These are phyloP conservation scores for Poeciliopsis paucimaculata DNA, from an alignment of 2,797 vertebrate species.

Conservation along the genomic window DNA sequence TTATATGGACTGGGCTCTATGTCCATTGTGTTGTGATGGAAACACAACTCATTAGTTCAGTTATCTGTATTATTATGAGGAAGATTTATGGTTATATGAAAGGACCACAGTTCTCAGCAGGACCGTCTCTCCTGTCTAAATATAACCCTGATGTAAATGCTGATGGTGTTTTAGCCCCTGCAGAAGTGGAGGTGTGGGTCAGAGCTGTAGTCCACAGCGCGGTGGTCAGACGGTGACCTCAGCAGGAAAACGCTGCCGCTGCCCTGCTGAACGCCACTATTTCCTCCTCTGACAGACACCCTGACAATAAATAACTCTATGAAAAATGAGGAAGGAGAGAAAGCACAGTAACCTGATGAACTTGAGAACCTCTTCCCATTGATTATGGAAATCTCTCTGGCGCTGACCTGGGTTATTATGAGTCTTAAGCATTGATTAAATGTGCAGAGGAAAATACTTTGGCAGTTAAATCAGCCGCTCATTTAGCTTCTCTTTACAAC, in stretches of 20 bases:
- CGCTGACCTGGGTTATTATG: slow-evolving; percentile 66
- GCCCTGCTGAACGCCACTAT: slow-evolving; percentile 20
- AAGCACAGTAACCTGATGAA: slow-evolving; percentile 71
- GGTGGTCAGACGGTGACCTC: slow-evolving; percentile 30
- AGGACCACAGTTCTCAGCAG: not conserved
- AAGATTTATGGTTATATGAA: not conserved
- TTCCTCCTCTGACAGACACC: slow-evolving; percentile 56
- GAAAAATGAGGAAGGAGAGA: slow-evolving; percentile 65
- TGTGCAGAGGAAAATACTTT: slow-evolving; percentile 74
- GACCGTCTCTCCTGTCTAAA: not conserved
- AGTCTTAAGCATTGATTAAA: slow-evolving; percentile 80
- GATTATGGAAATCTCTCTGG: slow-evolving; percentile 74
- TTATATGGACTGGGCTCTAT: not conserved
- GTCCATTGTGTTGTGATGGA: not conserved
- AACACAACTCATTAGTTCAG: not conserved
- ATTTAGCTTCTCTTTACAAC: slow-evolving; percentile 55
- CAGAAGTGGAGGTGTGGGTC: slow-evolving; percentile 12
- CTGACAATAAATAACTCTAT: slow-evolving; percentile 70
- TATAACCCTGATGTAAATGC: slow-evolving; percentile 8
- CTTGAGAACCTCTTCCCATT: slow-evolving; percentile 71
- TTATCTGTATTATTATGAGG: not conserved
- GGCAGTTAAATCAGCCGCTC: slow-evolving; percentile 69
- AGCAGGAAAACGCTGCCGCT: not conserved
- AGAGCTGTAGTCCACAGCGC: slow-evolving; percentile 12
- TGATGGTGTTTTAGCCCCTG: not conserved